These are phyloP conservation scores for Diaphora mendica DNA, from an alignment of 2,888 invertebrate species.

Conservation along the genomic window DNA sequence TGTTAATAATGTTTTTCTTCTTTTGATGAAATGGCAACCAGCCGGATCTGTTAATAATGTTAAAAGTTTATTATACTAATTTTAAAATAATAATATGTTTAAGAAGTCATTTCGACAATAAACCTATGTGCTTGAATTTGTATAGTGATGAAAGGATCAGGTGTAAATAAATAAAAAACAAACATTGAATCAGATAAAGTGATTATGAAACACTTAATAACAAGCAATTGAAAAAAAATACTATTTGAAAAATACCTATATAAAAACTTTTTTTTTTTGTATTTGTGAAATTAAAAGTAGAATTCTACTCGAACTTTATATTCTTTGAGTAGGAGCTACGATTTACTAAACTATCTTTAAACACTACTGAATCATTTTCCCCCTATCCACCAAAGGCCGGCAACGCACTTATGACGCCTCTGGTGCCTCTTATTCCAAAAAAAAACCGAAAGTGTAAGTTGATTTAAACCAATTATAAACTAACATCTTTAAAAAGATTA, in stretches of 20 bases:
- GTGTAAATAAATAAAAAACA: background rate
- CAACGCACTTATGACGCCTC: too few relatives aligned
- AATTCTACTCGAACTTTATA: too few relatives aligned
- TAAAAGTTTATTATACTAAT: constrained; percentile 48
- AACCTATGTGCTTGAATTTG: background rate
- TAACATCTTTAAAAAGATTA: too few relatives aligned
- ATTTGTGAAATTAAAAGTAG: background rate
- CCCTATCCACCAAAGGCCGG: too few relatives aligned
- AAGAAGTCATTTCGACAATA: background rate
- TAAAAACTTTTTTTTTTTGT: background rate
- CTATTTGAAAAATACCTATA: background rate
- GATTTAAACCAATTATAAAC: too few relatives aligned
- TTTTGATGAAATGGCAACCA: too few relatives aligned
- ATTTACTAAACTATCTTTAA: background rate
- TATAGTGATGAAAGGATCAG: background rate
- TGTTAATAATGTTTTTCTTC: constrained; percentile 44
- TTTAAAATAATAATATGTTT: constrained; percentile 26
- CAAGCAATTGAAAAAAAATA: background rate
- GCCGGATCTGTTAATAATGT: constrained; percentile 42
- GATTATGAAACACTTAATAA: background rate
- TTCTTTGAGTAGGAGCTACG: background rate
- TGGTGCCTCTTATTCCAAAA: too few relatives aligned
- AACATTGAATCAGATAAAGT: background rate
- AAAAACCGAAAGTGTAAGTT: too few relatives aligned
- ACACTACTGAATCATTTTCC: too few relatives aligned